These are phyloP conservation scores for Peromyscus aztecus DNA, from an alignment of 2,797 vertebrate genomes.

Conservation along the genomic window DNA sequence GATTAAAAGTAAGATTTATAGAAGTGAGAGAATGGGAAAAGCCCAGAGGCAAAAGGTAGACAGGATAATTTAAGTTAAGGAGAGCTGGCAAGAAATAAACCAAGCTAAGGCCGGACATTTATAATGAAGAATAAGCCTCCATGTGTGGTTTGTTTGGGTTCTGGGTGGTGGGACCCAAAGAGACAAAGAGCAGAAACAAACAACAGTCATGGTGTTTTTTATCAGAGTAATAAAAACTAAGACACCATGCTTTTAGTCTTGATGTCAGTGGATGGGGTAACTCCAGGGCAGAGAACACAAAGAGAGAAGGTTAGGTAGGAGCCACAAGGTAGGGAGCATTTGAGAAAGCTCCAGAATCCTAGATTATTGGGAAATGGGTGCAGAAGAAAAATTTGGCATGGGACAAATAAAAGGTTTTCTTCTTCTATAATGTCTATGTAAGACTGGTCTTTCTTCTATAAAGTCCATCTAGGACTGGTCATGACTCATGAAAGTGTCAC, in stretches of 20 bases:
- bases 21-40: too few relatives aligned
- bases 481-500: slow-evolving; percentile 8
- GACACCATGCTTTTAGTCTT: background rate
- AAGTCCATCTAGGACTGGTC: background rate
- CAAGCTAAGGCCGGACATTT: too few relatives aligned
- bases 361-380: background rate
- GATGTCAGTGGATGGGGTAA: background rate
- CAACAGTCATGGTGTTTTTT: background rate
- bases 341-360: background rate
- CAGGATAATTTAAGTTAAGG: too few relatives aligned
- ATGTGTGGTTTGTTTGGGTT: too few relatives aligned
- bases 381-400: background rate
- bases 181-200: too few relatives aligned
- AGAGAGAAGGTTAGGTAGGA: background rate
- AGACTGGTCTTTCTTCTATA: slow-evolving; percentile 13
- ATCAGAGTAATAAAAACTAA: background rate
- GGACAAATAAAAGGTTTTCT: slow-evolving; percentile 21
- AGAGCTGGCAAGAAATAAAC: too few relatives aligned
- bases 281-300: background rate
- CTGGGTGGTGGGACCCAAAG: too few relatives aligned
- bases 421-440: background rate
- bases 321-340: background rate
- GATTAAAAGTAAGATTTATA: too few relatives aligned
- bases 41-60: too few relatives aligned
- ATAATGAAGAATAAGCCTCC: too few relatives aligned